These are phyloP conservation scores for Pseudomyrmex dendroicus DNA, from an alignment of 1,140 invertebrate species.

Conservation along the genomic window DNA sequence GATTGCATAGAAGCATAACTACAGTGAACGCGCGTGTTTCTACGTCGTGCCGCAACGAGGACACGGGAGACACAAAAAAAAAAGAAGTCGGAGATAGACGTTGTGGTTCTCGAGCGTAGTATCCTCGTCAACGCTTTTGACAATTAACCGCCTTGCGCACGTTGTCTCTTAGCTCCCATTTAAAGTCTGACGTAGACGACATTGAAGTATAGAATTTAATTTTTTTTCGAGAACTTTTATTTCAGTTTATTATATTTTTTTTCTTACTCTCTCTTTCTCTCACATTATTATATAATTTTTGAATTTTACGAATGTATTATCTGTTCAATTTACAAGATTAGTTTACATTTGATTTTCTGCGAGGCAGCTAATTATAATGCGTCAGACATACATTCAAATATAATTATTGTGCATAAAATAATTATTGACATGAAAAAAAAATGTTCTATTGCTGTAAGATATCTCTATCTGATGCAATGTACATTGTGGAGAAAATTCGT, in stretches of 20 bases:
- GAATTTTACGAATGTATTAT: too few relatives aligned
- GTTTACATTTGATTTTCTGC: not conserved
- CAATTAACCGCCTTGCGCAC: conserved; percentile 4
- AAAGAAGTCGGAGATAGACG: conserved; percentile 11
- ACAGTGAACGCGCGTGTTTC: conserved; percentile 74
- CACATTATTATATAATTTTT: not conserved
- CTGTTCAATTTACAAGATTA: too few relatives aligned
- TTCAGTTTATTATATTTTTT: not conserved
- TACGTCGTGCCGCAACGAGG: conserved; percentile 77
- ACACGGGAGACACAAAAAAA: conserved; percentile 74
- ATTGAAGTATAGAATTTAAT: conserved; percentile 21
- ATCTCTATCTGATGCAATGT: not conserved
- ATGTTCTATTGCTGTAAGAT: not conserved
- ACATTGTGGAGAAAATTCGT: not conserved
- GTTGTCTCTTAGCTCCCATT: not conserved
- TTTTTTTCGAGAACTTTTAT: not conserved
- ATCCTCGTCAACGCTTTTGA: conserved; percentile 10
- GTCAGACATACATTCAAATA: too few relatives aligned
- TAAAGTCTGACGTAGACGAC: not conserved
- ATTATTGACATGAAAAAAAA: too few relatives aligned
- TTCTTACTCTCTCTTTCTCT: not conserved
- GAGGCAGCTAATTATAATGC: not conserved
- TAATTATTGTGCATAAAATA: too few relatives aligned
- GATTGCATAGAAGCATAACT: conserved; percentile 81
- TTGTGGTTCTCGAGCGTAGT: not conserved